phyloP scores from a whole-genome alignment of 2,113 vertebrate genomes.

The Anguilla japonica region DNA sequence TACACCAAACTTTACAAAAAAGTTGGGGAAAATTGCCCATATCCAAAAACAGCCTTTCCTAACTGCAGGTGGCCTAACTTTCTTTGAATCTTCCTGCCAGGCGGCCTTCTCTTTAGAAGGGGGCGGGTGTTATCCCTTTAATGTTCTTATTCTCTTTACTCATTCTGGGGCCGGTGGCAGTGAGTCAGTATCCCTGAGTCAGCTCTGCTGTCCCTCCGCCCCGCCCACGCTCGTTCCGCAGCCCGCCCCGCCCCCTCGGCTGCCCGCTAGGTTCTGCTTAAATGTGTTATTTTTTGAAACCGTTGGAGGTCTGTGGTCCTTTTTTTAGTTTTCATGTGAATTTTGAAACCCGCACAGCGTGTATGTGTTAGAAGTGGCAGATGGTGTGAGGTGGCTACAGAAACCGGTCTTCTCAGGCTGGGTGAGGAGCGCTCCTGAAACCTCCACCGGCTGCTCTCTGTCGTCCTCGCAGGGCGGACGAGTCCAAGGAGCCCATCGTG shows the following conservation, averaged over 20 bases:
- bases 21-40: too few relatives aligned
- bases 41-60: background rate
- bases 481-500: constrained; percentile 96
- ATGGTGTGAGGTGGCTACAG: background rate
- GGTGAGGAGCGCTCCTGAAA: background rate
- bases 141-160: background rate
- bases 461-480: constrained; percentile 81
- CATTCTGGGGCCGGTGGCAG: background rate
- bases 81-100: background rate
- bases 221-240: background rate
- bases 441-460: background rate
- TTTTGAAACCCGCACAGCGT: background rate
- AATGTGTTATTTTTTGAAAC: background rate
- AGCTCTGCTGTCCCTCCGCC: background rate
- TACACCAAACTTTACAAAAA: background rate
- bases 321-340: background rate
- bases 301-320: background rate
- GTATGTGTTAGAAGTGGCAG: background rate
- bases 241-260: too few relatives aligned
- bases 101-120: background rate
- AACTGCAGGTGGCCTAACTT: background rate
- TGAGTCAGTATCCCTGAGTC: background rate
- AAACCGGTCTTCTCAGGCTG: background rate
- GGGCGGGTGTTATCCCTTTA: background rate
- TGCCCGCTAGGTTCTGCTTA: background rate